phyloP scores from a whole-genome alignment of 2,113 vertebrate genomes.

The Synchiropus splendidus region DNA sequence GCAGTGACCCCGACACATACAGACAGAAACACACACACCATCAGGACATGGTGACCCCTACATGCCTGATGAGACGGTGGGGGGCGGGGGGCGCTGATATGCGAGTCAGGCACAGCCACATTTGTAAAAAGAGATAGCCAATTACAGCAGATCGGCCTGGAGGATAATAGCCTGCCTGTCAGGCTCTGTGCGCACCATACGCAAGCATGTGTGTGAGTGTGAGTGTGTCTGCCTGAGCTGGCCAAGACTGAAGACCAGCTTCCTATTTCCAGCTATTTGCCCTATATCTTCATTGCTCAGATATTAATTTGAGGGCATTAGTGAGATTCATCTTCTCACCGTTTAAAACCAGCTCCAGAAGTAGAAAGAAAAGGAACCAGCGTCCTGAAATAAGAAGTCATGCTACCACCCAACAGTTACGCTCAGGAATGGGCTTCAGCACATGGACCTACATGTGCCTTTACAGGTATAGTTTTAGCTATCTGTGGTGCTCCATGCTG shows the following conservation, averaged over 20 bases:
- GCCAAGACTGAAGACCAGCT: conserved; percentile 58
- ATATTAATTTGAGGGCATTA: conserved; percentile 77
- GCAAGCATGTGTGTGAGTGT: conserved; percentile 27
- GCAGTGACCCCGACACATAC: conserved; percentile 38
- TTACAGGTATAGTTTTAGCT: too few species aligned
- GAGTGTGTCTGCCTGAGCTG: conserved; percentile 42
- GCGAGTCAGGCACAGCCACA: conserved; percentile 66
- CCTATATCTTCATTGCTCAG: conserved; percentile 69
- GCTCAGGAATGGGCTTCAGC: too few species aligned
- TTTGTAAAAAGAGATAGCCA: conserved; percentile 77
- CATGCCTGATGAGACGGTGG: conserved; percentile 57
- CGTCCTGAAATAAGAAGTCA: too few species aligned
- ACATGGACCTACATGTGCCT: too few species aligned
- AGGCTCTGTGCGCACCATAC: conserved; percentile 49
- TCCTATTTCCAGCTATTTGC: conserved; percentile 80
- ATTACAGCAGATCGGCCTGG: conserved; percentile 71
- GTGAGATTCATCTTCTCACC: conserved; percentile 63
- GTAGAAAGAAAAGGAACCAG: conserved; percentile 27
- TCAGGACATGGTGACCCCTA: conserved; percentile 53
- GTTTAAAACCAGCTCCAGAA: conserved; percentile 40
- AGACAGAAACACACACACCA: conserved; percentile 14
- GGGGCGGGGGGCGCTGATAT: conserved; percentile 44
- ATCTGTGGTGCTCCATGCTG: too few species aligned
- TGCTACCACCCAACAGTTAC: too few species aligned
- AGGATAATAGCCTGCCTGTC: conserved; percentile 76